Base-by-base conservation (phyloP, 2,797 vertebrate genomes). In the Hyperoplus immaculatus region DNA sequence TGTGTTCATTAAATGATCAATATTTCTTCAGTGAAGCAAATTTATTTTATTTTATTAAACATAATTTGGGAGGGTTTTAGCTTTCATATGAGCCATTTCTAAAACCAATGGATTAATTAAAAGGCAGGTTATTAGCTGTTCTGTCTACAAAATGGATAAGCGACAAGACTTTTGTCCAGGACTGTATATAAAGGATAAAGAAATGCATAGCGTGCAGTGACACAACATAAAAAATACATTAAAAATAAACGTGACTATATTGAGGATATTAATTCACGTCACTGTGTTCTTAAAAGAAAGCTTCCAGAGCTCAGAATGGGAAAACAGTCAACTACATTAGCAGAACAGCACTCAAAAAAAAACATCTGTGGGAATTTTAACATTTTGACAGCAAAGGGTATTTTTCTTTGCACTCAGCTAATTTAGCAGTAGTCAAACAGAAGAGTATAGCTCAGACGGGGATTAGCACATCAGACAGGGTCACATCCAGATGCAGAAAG, bases 401-500 rank as follows among this genome's bases (percentile, higher is more conserved):
- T 72, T 78, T 82, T 74, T 53, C 57, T 77, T 75, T 12, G 50
- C 8, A 29, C 67, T 87, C 89, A 87, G 88, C 89, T 89, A 86
- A 90, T 92, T 90, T 82, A 54, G 43, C 56, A 69, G 72, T 21
- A 56, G 36, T 21, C 41, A 41, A 65, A 46, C 10, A 77, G 79
- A 59, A 54, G 54, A 77, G 59, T 8, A 8, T 0, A 6, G 59
- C 73, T 77, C 8, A 6, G 46, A 43, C 14, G 39, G 58, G 80
- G 70, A 86, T 84, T 77, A 78, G 79, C 73, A 13, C 36, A 69
- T 50, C 74, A 79, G 63, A 78, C 75, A 64, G 59, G 84, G 79
- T 64, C 58, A 14, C 77, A 83, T 90, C 88, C 91, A 90, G 89
- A 80, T 87, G 88, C 80, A 46, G 54, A 77, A 92, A 92, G 69